Conservation (phyloP, 2,797 vertebrate genomes). For the Cossypha polioptera region DNA sequence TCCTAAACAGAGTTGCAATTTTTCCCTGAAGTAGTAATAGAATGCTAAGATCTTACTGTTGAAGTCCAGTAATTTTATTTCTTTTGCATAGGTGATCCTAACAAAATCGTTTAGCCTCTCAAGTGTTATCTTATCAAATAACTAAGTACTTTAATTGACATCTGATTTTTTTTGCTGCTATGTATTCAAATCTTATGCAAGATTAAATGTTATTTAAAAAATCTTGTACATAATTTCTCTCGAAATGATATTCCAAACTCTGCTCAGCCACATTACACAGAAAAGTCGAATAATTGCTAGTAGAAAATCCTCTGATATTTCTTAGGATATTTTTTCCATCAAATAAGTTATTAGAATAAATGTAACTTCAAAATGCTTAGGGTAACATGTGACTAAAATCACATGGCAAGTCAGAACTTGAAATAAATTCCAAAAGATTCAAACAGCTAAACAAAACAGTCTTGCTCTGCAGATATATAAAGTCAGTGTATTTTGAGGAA, state of each 20-base stretch:
- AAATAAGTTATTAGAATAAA: background rate
- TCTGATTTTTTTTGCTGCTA: background rate
- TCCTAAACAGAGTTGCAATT: fast-evolving
- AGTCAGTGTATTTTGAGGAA: background rate
- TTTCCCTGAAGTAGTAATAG: background rate
- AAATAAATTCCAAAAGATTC: background rate
- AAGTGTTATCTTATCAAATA: background rate
- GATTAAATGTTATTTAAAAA: background rate
- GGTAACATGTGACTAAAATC: background rate
- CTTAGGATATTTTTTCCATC: background rate
- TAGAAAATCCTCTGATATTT: background rate
- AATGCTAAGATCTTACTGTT: background rate
- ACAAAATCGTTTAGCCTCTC: background rate
- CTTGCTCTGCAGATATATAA: background rate
- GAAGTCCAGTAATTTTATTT: background rate
- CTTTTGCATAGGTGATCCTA: background rate
- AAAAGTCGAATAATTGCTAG: background rate
- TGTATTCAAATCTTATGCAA: background rate
- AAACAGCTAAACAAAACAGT: background rate
- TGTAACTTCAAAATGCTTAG: background rate
- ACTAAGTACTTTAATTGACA: background rate
- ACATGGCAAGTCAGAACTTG: background rate
- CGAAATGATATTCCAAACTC: background rate
- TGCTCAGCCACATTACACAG: background rate
- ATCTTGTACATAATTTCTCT: background rate